These are phyloP conservation scores for Poecilobothrus nobilitatus DNA, from an alignment of 2,888 invertebrate species.

Conservation along the genomic window DNA sequence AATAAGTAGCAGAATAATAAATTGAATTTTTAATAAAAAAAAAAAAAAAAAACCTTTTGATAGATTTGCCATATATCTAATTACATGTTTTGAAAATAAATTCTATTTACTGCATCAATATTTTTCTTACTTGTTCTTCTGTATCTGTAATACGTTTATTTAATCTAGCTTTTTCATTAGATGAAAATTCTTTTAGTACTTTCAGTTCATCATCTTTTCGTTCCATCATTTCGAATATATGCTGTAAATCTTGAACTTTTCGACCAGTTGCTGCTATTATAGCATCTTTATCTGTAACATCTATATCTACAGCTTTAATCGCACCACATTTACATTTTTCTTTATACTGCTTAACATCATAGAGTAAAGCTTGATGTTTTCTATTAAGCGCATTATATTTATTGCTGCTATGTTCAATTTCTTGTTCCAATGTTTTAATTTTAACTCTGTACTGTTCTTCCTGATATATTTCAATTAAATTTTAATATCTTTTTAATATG, in stretches of 20 bases:
- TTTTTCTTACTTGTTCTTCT: constrained; percentile 17
- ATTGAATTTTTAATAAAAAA: no score
- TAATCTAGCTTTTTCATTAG: constrained; percentile 16
- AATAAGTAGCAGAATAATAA: no score
- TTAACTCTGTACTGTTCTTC: constrained; percentile 12
- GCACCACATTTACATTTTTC: constrained; percentile 18
- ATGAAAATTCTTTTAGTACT: constrained; percentile 15
- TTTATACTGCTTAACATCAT: constrained; percentile 11
- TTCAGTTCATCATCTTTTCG: constrained; percentile 14
- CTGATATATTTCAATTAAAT: constrained; percentile 12
- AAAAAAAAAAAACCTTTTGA: no score
- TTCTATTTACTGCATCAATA: no score
- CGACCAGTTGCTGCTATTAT: not conserved
- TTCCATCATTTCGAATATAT: constrained; percentile 17
- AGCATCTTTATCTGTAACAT: constrained; percentile 9
- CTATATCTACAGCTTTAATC: constrained; percentile 12
- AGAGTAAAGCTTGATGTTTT: constrained; percentile 13
- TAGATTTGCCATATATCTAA: no score
- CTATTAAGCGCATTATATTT: constrained; percentile 15
- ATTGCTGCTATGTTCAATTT: constrained; percentile 14
- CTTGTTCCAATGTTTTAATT: constrained; percentile 7
- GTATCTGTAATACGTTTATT: constrained; percentile 15
- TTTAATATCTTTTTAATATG: no score
- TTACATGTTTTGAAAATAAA: no score
- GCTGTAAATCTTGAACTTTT: constrained; percentile 14